Evolutionary conservation across 2,113 vertebrate genomes (phyloP).

Genomic region (Recurvirostra avosetta): DNA sequence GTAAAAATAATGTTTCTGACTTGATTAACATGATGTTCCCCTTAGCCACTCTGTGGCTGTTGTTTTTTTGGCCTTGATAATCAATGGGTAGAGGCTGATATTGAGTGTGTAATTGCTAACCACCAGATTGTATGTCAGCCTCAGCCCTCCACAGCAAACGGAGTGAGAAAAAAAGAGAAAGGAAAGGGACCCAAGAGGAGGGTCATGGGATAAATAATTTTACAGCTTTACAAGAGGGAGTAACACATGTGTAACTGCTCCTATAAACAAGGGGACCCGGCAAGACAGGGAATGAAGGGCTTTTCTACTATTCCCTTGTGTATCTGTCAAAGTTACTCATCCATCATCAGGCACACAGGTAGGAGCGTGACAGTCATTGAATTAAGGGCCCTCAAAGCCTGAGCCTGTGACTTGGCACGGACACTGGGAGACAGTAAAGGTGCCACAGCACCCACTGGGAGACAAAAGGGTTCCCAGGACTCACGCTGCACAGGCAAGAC

Average conservation of each 20-base stretch:
- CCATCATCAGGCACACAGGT: background rate
- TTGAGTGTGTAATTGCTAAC: background rate
- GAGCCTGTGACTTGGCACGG: background rate
- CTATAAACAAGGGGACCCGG: background rate
- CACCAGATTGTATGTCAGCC: background rate
- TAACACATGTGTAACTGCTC: background rate
- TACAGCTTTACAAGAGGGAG: background rate
- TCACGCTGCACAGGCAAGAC: background rate
- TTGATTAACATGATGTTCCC: constrained; percentile 18
- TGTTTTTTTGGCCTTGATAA: background rate
- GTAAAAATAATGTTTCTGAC: constrained; percentile 42
- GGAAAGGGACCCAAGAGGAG: background rate
- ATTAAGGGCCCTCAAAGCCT: background rate
- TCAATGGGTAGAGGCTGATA: background rate
- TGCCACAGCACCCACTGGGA: background rate
- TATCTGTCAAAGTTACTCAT: background rate
- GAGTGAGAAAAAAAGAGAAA: background rate
- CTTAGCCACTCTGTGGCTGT: background rate
- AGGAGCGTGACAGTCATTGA: background rate
- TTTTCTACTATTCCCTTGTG: background rate
- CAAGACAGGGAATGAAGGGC: background rate
- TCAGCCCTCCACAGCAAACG: background rate
- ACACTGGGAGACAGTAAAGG: background rate
- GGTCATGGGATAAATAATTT: background rate
- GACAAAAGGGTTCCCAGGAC: background rate